Evolutionary conservation across 2,113 vertebrate species (phyloP).

Genomic region (Aldabrachelys gigantea): DNA sequence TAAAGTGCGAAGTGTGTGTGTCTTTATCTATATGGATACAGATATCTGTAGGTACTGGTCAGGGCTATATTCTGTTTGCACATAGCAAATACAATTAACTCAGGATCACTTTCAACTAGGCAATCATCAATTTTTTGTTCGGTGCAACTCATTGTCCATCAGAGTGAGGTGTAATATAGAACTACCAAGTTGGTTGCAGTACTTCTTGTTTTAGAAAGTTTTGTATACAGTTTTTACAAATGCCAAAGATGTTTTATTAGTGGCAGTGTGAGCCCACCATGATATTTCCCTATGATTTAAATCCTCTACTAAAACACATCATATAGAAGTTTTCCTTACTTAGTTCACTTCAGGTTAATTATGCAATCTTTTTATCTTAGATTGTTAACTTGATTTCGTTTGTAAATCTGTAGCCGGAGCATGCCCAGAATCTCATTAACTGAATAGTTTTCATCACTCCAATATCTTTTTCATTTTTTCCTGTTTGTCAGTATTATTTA

Average conservation of each 20-base stretch:
- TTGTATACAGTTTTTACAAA: neutral
- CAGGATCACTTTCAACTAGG: too few relatives aligned
- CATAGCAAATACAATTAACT: conserved; percentile 35
- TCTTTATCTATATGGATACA: neutral
- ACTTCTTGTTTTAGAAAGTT: neutral
- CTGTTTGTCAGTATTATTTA: neutral
- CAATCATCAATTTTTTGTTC: conserved; percentile 46
- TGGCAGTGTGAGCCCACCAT: neutral
- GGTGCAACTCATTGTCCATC: conserved; percentile 23
- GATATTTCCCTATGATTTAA: neutral
- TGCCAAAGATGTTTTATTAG: neutral
- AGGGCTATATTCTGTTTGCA: neutral
- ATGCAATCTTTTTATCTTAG: neutral
- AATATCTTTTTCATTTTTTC: neutral
- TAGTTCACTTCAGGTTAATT: neutral
- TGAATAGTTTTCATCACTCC: neutral
- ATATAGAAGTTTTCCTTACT: neutral
- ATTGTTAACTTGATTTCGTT: neutral
- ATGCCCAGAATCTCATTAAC: neutral
- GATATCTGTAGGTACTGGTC: neutral
- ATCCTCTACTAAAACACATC: neutral
- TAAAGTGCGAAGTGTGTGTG: neutral
- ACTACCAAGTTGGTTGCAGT: conserved; percentile 38
- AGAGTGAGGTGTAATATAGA: conserved; percentile 37
- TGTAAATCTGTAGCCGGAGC: neutral